phyloP scores from a whole-genome alignment of 35 echinoderm and acorn worm genomes.

The Eucidaris tribuloides region DNA sequence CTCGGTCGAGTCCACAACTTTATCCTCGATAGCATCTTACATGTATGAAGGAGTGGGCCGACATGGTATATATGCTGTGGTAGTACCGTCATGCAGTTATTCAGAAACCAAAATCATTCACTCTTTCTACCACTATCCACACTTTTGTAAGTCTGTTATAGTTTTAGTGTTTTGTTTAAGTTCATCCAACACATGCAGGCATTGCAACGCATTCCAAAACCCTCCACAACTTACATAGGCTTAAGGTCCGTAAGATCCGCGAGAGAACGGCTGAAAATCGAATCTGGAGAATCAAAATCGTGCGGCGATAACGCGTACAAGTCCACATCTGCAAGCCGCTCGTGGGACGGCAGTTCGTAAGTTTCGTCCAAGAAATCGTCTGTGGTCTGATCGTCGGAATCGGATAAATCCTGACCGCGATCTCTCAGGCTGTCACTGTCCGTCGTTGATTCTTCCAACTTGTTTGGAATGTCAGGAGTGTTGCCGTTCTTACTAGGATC shows the following conservation, averaged over 20 bases:
- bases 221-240: slow-evolving; percentile 74
- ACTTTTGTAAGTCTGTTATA: slow-evolving; percentile 59
- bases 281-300: slow-evolving; percentile 89
- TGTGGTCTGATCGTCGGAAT: slow-evolving; percentile 11
- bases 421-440: slow-evolving; percentile 29
- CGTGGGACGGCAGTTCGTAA: slow-evolving; percentile 75
- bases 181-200: slow-evolving; percentile 12
- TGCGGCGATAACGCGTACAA: slow-evolving; percentile 82
- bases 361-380: slow-evolving; percentile 62
- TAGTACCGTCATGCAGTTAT: slow-evolving; percentile 33
- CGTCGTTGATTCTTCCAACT: not conserved
- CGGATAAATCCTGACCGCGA: slow-evolving; percentile 43
- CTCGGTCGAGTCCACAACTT: not conserved
- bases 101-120: not conserved
- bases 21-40: not conserved
- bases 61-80: too few species aligned
- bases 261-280: slow-evolving; percentile 74
- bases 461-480: slow-evolving; percentile 12
- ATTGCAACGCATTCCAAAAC: not conserved
- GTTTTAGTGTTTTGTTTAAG: slow-evolving; percentile 61
- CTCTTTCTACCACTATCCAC: not conserved
- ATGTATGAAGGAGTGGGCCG: not conserved
- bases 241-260: slow-evolving; percentile 91
- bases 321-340: slow-evolving; percentile 82
- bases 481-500: not conserved